Percentiles rank a stretch among this genome's conserved stretches.
Evolutionary conservation across 2,113 vertebrate genomes (phyloP).

Genomic region (Oxyruncus cristatus): DNA sequence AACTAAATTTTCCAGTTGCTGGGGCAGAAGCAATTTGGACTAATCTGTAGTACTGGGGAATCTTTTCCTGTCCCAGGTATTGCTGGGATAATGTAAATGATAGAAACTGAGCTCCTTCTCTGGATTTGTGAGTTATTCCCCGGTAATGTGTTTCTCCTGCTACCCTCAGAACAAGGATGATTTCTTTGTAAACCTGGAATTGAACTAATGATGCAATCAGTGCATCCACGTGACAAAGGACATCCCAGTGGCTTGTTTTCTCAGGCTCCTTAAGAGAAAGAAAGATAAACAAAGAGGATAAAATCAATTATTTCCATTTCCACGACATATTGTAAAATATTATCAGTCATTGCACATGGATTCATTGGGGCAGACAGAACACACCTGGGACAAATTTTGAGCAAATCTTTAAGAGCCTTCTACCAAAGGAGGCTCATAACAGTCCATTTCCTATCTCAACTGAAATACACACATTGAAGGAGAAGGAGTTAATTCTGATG

Average conservation of each 20-base stretch:
- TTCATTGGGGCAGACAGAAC: neutral
- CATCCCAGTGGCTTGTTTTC: neutral
- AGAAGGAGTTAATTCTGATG: neutral
- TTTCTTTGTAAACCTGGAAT: neutral
- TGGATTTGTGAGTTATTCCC: neutral
- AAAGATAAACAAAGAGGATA: neutral
- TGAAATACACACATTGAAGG: neutral
- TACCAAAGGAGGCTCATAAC: rapidly evolving
- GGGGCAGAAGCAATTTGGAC: neutral
- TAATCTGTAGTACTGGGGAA: neutral
- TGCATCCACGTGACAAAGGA: neutral
- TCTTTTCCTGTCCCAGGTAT: neutral
- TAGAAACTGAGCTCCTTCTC: neutral
- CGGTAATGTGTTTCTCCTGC: neutral
- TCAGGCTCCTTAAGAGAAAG: neutral
- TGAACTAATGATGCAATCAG: neutral
- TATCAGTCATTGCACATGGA: neutral
- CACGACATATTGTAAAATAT: neutral
- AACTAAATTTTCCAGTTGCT: neutral
- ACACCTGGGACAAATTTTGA: neutral
- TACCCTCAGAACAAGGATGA: neutral
- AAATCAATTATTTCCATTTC: neutral
- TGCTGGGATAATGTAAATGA: neutral
- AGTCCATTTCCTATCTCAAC: neutral
- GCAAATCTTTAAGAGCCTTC: neutral